Percentiles rank a stretch among this genome's conserved stretches.
These are phyloP conservation scores for Diarsia dahlii DNA, from an alignment of 2,888 invertebrate genomes.

Conservation along the genomic window DNA sequence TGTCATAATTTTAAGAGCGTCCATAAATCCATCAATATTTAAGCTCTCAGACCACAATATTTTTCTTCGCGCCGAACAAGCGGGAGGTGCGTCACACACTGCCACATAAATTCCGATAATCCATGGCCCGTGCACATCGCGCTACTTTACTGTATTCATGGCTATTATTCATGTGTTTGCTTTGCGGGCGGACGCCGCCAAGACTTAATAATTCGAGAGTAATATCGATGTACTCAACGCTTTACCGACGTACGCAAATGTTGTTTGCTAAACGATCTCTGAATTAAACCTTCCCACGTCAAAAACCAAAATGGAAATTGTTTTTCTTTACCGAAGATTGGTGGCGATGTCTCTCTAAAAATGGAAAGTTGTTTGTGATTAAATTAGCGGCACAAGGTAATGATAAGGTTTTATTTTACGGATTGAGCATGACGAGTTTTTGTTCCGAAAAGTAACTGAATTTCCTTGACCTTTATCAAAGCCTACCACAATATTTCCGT, in stretches of 20 bases:
- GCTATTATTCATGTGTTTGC: conserved; percentile 86
- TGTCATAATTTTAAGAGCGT: conserved; percentile 89
- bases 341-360: conserved; percentile 7
- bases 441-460: not conserved
- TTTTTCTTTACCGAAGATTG: conserved; percentile 21
- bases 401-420: conserved; percentile 16
- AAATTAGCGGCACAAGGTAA: conserved; percentile 20
- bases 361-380: conserved; percentile 27
- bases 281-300: conserved; percentile 43
- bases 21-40: conserved; percentile 90
- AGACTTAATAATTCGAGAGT: conserved; percentile 82
- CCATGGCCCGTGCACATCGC: conserved; percentile 82
- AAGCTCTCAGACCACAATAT: conserved; percentile 87
- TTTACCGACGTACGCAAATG: conserved; percentile 62
- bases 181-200: conserved; percentile 82
- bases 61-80: conserved; percentile 81
- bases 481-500: not conserved
- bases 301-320: conserved; percentile 26
- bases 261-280: conserved; percentile 45
- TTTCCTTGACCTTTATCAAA: conserved; percentile 9
- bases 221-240: conserved; percentile 77
- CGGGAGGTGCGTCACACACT: conserved; percentile 86
- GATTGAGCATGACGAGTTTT: not conserved
- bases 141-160: conserved; percentile 82
- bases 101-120: conserved; percentile 88